phyloP scores from a whole-genome alignment of 2,113 vertebrate genomes.

The Sphyrna mokarran region DNA sequence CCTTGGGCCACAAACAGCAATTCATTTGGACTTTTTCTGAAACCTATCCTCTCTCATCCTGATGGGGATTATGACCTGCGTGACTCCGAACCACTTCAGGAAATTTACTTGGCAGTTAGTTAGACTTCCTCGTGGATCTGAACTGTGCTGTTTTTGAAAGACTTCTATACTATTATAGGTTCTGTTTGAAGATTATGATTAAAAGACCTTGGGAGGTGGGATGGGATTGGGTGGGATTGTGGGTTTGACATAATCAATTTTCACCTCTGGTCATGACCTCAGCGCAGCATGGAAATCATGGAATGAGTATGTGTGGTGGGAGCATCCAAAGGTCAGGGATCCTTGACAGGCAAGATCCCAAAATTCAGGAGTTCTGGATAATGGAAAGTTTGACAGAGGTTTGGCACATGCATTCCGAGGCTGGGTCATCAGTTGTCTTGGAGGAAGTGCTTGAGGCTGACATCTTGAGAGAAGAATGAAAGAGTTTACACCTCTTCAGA shows the following conservation, averaged over 20 bases:
- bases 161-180: background rate
- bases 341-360: background rate
- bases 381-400: background rate
- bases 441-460: background rate
- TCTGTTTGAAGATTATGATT: background rate
- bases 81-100: background rate
- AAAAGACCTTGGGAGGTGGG: background rate
- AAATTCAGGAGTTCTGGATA: background rate
- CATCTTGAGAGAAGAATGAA: background rate
- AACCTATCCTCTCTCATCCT: background rate
- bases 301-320: background rate
- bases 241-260: background rate
- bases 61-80: background rate
- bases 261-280: background rate
- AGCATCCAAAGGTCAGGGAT: background rate
- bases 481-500: background rate
- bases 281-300: background rate
- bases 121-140: background rate
- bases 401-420: background rate
- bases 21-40: background rate
- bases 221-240: background rate
- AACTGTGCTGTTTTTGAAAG: background rate
- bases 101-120: background rate
- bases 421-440: background rate
- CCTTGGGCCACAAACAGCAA: background rate